These are phyloP conservation scores for Malthinus flaveolus DNA, from an alignment of 2,888 invertebrate species.

Conservation along the genomic window DNA sequence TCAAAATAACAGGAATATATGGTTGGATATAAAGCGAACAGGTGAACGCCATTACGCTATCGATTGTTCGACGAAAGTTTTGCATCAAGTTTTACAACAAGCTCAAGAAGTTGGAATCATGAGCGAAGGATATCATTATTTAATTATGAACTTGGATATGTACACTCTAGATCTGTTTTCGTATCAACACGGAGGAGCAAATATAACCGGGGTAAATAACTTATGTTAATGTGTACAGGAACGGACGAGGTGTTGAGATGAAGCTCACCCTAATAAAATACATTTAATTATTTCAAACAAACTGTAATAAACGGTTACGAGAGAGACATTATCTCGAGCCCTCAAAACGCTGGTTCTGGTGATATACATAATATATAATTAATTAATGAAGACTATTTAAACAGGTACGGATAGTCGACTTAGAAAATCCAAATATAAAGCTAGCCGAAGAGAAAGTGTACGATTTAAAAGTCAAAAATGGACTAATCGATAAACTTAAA, in stretches of 20 bases:
- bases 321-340: no score
- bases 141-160: slow-evolving; percentile 63
- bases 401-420: slow-evolving; percentile 64
- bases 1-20: slow-evolving; percentile 59
- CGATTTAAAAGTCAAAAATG: slow-evolving; percentile 2
- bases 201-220: slow-evolving; percentile 59
- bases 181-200: slow-evolving; percentile 62
- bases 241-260: neutral
- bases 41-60: slow-evolving; percentile 58
- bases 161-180: slow-evolving; percentile 61
- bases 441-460: slow-evolving; percentile 9
- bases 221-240: neutral
- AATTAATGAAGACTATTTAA: neutral
- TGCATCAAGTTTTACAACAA: slow-evolving; percentile 57
- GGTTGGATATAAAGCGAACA: slow-evolving; percentile 37
- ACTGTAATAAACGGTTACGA: no score
- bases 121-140: slow-evolving; percentile 59
- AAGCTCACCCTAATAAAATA: neutral
- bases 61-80: slow-evolving; percentile 57
- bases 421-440: slow-evolving; percentile 45
- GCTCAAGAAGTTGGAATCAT: slow-evolving; percentile 67
- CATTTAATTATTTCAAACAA: no score
- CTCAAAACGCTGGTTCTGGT: no score
- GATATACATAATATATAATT: no score
- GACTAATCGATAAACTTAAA: neutral